These are phyloP conservation scores for Temnothorax nylanderi DNA, from an alignment of 1,140 invertebrate species.

Conservation along the genomic window DNA sequence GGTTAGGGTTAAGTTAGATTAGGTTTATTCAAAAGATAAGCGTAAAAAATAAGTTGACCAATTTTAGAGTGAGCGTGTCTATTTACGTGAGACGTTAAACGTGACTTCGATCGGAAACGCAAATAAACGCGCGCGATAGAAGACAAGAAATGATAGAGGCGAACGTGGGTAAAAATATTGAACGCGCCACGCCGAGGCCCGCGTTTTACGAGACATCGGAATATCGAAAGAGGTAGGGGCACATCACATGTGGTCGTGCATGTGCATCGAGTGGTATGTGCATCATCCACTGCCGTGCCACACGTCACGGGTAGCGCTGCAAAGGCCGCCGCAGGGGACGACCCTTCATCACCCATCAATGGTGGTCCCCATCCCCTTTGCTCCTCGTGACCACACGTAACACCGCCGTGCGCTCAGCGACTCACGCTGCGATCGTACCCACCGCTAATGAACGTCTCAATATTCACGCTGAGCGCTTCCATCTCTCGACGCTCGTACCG, in stretches of 20 bases:
- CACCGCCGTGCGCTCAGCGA: conserved; percentile 58
- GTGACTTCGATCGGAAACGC: background rate
- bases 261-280: conserved; percentile 60
- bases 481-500: conserved; percentile 66
- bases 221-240: conserved; percentile 43
- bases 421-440: conserved; percentile 73
- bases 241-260: conserved; percentile 33
- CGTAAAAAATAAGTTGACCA: background rate
- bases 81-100: background rate
- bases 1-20: too few relatives aligned
- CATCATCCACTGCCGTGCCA: conserved; percentile 70
- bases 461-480: conserved; percentile 73
- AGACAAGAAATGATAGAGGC: background rate
- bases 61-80: background rate
- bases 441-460: conserved; percentile 81
- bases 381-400: conserved; percentile 63
- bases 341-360: conserved; percentile 81
- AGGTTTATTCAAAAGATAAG: background rate
- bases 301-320: conserved; percentile 71
- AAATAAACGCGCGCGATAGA: background rate
- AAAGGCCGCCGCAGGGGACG: conserved; percentile 77
- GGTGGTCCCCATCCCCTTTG: conserved; percentile 42
- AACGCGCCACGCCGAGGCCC: background rate
- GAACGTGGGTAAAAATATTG: conserved; percentile 27
- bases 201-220: conserved; percentile 26